Conservation (phyloP, 2,797 vertebrate species). For the Crax fasciolata region DNA sequence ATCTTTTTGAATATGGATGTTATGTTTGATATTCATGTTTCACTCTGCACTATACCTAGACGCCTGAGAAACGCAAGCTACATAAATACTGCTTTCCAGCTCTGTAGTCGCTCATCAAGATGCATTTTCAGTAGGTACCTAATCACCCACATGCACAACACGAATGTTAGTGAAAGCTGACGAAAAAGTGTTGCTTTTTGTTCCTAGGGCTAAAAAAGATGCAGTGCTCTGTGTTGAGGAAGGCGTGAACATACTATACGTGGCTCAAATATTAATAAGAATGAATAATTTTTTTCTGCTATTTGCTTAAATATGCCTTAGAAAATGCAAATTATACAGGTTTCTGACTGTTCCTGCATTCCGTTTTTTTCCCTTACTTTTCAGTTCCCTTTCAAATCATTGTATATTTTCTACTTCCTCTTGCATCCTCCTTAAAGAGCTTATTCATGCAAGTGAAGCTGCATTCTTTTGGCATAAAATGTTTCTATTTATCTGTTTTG, state of each 20-base stretch:
- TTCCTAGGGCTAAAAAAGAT: neutral
- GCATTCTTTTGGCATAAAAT: neutral
- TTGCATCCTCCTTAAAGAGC: neutral
- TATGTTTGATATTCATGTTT: neutral
- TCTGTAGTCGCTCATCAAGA: neutral
- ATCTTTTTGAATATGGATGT: neutral
- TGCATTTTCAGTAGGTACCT: neutral
- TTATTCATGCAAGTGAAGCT: neutral
- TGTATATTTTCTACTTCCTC: neutral
- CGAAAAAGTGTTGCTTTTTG: neutral
- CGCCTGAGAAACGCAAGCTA: neutral
- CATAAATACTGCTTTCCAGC: neutral
- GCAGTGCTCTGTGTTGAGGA: neutral
- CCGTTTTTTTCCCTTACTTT: neutral
- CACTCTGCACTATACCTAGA: neutral
- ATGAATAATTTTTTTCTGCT: accelerated
- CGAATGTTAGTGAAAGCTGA: neutral
- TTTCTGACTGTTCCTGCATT: neutral
- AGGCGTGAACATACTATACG: neutral
- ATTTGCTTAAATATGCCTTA: neutral
- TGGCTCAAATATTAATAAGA: neutral
- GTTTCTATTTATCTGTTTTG: neutral
- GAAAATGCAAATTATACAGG: neutral
- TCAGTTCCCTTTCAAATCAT: neutral
- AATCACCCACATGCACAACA: neutral